Evolutionary conservation across 2,113 vertebrate species (phyloP).

Genomic region (Dipodomys ordii): DNA sequence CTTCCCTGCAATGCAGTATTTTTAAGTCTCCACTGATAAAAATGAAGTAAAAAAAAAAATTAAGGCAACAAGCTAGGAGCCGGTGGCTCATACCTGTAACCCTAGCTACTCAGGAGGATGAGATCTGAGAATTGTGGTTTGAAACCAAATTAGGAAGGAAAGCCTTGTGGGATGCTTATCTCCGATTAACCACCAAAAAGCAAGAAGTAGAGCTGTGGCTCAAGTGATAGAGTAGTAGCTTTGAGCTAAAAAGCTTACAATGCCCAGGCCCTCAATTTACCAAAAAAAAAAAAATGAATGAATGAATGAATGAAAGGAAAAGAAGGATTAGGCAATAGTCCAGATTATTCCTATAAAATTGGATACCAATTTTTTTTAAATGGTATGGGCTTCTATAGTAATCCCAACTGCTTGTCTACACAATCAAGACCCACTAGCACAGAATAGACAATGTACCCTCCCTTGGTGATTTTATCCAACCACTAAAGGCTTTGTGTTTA

Average conservation of each 20-base stretch:
- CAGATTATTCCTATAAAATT: slow-evolving; percentile 22
- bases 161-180: too few relatives aligned
- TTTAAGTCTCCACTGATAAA: neutral
- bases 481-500: slow-evolving; percentile 8
- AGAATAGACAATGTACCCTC: neutral
- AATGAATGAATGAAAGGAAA: too few relatives aligned
- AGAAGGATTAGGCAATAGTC: neutral
- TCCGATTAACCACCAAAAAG: too few relatives aligned
- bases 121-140: too few relatives aligned
- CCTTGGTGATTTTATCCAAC: slow-evolving; percentile 14
- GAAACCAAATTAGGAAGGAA: too few relatives aligned
- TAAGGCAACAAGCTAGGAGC: neutral
- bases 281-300: too few relatives aligned
- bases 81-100: too few relatives aligned
- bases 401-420: neutral
- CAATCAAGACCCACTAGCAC: neutral
- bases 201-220: too few relatives aligned
- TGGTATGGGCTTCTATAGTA: neutral
- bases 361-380: neutral
- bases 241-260: too few relatives aligned
- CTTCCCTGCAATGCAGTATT: neutral
- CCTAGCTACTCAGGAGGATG: too few relatives aligned
- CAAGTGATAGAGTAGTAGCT: too few relatives aligned
- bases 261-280: too few relatives aligned
- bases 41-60: neutral